Base-by-base conservation (phyloP, 1,140 invertebrate species). In the Drosophila punjabiensis region DNA sequence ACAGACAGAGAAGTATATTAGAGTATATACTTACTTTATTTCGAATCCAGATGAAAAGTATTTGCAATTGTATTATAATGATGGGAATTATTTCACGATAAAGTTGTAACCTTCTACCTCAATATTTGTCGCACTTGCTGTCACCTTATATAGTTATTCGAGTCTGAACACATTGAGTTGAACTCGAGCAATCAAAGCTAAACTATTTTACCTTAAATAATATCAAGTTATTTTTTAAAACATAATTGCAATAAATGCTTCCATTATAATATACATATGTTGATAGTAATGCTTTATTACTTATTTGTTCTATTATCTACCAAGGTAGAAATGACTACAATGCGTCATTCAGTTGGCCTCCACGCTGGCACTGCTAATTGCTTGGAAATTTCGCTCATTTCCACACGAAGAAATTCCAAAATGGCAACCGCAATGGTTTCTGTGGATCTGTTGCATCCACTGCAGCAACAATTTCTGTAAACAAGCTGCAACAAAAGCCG, bases 371-470 rank as follows among this genome's bases (percentile, higher is more conserved):
- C 55, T 79, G 81, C 86, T 90, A 89, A 89, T 89, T 89, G 71
- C 82, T 82, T 86, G 86, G 82, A 82, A 89, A 90, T 82, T 90
- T 75, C 83, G 81, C 85, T 89, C 85, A 85, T 87, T 89, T 88
- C 81, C 81, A 84, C 84, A 79, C 63, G 81, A 84, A 53, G 59
- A 64, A 60, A 64, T 84, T 89, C 80, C 85, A 84, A 56, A 56
- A 81, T 81, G 84, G 77, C 81, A 88, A 55, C 68, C 81, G 74
- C 77, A 89, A 81, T 66, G 78, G 74, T 89, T 88, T 84, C 63
- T 59, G 68, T 47, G 45, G 75, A 62, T 56, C 33, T 56, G 53
- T 56, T 60, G 64, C 59, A 63, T 61, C 60, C 53, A 33, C 71
- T 67, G 71, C 52, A 74, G 71, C 81, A 88, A 79, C 66, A 71